A percentile compares a stretch with the other conserved stretches of the same genome.
phyloP scores from a whole-genome alignment of 2,888 invertebrate species.

The Bembecia ichneumoniformis region DNA sequence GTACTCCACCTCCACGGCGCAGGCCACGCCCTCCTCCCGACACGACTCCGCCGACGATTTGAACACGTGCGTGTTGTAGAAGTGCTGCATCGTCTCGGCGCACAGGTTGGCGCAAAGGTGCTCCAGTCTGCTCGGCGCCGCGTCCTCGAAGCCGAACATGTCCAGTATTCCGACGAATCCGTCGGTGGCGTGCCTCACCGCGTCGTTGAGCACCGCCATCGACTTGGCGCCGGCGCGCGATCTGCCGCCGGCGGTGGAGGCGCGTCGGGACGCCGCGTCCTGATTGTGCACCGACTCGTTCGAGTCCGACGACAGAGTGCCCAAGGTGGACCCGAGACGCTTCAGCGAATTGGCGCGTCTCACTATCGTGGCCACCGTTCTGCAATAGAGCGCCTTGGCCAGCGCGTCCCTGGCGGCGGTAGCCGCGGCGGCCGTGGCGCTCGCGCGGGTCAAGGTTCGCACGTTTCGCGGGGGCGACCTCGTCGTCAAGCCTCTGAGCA shows the following conservation, averaged over 20 bases:
- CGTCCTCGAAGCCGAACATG: constrained; percentile 97
- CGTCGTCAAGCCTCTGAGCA: constrained; percentile 87
- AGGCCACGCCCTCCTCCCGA: constrained; percentile 91
- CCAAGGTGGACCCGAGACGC: constrained; percentile 84
- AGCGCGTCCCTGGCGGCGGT: constrained; percentile 91
- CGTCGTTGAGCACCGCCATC: constrained; percentile 93
- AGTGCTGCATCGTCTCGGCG: constrained; percentile 98
- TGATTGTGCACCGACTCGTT: constrained; percentile 93
- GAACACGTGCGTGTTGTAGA: constrained; percentile 97
- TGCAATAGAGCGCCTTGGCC: constrained; percentile 93
- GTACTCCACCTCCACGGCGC: constrained; percentile 92
- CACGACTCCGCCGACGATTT: constrained; percentile 95
- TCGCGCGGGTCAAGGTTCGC: constrained; percentile 83
- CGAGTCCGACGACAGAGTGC: constrained; percentile 91
- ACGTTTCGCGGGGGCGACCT: constrained; percentile 83
- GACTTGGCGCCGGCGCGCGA: constrained; percentile 85
- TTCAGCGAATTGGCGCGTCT: constrained; percentile 93
- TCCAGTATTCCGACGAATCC: constrained; percentile 96
- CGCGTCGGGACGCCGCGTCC: constrained; percentile 88
- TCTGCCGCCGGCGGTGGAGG: constrained; percentile 83
- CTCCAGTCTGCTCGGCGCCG: constrained; percentile 90
- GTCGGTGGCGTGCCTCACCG: constrained; percentile 92
- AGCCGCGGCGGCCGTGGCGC: constrained; percentile 86
- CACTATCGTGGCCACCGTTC: constrained; percentile 94
- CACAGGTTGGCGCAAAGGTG: constrained; percentile 95